Evolutionary conservation across 2,113 vertebrate genomes (phyloP), one percentile per base, ranked within the genome.

Genomic region (Vombatus ursinus): DNA sequence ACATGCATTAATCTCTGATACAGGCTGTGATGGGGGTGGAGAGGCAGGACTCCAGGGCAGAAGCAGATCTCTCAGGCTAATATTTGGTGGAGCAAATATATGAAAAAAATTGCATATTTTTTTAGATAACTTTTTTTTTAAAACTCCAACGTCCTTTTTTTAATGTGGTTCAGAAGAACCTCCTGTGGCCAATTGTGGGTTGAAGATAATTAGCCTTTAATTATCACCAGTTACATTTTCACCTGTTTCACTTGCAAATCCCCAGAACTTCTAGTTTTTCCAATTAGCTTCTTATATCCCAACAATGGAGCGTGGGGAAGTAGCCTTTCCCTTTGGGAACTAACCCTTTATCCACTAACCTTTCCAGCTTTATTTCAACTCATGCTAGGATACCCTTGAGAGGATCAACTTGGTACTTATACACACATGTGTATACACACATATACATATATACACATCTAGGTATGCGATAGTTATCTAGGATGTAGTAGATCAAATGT

Each of bases 151-250:
- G 28, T 91, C 96, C 37, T 97, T 94, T 68, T 68, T 77, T 77
- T 77, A n/a, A 97, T 95, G 95, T 96, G 89, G 95, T 97, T 97
- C 96, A 96, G 96, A 94, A 93, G 96, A 98, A 98, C 96, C 96
- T 98, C 98, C 97, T 96, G 95, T 97, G 98, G 97, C 97, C 97
- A 92, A 98, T 97, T 97, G 95, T 95, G 95, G 97, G 95, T 97
- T 98, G 97, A 97, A 98, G 97, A 97, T 98, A 98, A 98, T 98
- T 98, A 98, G 97, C 97, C 97, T 98, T 98, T 97, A 98, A 98
- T 98, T 98, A 98, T 98, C 97, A 97, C 96, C 91, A 19, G 97
- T 98, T 98, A 93, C 57, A 94, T 97, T 98, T 98, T 98, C 96
- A 98, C 98, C 97, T 98, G 97, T 94, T 98, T 92, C 89, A 96